These are phyloP conservation scores for Melanchra persicariae DNA, from an alignment of 2,888 invertebrate species.

Conservation along the genomic window DNA sequence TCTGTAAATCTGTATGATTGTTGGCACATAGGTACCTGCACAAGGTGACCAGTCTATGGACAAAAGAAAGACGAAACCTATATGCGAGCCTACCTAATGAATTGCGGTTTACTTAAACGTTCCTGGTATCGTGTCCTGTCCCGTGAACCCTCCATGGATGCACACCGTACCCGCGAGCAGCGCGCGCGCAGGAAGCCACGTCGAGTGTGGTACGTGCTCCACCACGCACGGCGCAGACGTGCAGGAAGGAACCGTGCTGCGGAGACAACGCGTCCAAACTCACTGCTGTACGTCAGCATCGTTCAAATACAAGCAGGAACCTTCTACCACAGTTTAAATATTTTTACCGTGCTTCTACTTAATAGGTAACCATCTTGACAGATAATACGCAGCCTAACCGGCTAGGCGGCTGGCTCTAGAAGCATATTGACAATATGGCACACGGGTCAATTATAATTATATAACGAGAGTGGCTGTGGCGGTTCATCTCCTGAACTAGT, in stretches of 20 bases:
- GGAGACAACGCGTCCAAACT: conserved; percentile 8
- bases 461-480: no score
- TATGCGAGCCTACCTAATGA: background rate
- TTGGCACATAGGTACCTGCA: background rate
- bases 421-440: no score
- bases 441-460: no score
- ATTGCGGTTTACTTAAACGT: background rate
- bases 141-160: background rate
- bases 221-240: conserved; percentile 32
- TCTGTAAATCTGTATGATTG: background rate
- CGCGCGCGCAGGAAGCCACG: conserved; percentile 67
- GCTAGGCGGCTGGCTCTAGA: no score
- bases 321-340: no score
- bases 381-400: no score
- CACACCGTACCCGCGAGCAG: conserved; percentile 4
- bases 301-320: background rate
- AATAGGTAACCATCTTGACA: background rate
- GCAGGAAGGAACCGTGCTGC: conserved; percentile 59
- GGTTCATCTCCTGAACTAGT: no score
- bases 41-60: background rate
- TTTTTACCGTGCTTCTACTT: no score
- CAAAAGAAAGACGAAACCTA: background rate
- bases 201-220: conserved; percentile 55
- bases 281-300: conserved; percentile 1
- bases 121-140: conserved; percentile 30